phyloP scores from a whole-genome alignment of 2,113 vertebrate genomes.

The Neodontobutis hainanensis region DNA sequence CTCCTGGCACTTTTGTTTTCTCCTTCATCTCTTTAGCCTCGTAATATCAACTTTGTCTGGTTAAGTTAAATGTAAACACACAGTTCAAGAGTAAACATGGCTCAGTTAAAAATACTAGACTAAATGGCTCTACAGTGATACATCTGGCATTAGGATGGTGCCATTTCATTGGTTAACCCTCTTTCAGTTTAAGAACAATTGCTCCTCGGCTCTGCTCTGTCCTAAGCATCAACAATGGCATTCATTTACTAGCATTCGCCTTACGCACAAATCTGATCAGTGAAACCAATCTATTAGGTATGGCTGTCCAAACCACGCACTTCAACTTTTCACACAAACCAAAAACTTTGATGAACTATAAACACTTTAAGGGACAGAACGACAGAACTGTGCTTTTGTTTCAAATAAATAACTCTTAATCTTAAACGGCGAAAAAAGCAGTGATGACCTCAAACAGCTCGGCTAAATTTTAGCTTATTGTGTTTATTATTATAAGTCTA shows the following conservation, averaged over 20 bases:
- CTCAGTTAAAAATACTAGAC: slow-evolving; percentile 16
- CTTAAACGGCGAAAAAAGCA: slow-evolving; percentile 34
- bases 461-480: slow-evolving; percentile 47
- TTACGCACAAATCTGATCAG: slow-evolving; percentile 65
- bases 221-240: slow-evolving; percentile 65
- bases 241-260: slow-evolving; percentile 60
- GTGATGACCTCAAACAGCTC: slow-evolving; percentile 65
- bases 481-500: neutral
- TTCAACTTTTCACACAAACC: slow-evolving; percentile 28
- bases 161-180: slow-evolving; percentile 37
- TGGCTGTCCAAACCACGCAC: slow-evolving; percentile 64
- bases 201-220: slow-evolving; percentile 38
- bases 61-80: slow-evolving; percentile 15
- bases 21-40: slow-evolving; percentile 33
- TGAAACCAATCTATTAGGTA: slow-evolving; percentile 78
- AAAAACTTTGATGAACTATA: slow-evolving; percentile 43
- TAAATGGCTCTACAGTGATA: slow-evolving; percentile 22
- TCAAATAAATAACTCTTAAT: slow-evolving; percentile 61
- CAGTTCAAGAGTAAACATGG: slow-evolving; percentile 26
- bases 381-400: slow-evolving; percentile 53
- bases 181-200: slow-evolving; percentile 41
- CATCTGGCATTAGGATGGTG: slow-evolving; percentile 36
- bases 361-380: slow-evolving; percentile 54
- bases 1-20: slow-evolving; percentile 26
- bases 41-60: slow-evolving; percentile 16